phyloP scores from a whole-genome alignment of 2,797 vertebrate species.

The Gymnothorax javanicus region DNA sequence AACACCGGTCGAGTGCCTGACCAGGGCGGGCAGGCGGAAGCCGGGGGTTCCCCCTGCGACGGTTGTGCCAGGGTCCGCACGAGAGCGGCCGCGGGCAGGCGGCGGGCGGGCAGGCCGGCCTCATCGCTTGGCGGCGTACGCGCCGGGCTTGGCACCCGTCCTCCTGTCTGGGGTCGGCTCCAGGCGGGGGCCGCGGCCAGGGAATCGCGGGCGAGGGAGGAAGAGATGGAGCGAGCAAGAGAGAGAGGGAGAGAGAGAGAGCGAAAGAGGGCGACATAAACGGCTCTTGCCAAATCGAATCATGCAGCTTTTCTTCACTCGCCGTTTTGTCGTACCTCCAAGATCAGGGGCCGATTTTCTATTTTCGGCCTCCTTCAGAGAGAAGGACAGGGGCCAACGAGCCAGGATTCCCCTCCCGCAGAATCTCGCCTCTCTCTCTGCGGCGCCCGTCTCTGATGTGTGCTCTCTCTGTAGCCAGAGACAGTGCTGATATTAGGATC shows the following conservation, averaged over 20 bases:
- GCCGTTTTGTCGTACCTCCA: constrained; percentile 80
- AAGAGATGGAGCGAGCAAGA: constrained; percentile 50
- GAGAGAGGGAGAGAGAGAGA: constrained; percentile 31
- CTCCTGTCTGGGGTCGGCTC: constrained; percentile 74
- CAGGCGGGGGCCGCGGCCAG: constrained; percentile 78
- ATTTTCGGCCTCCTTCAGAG: constrained; percentile 77
- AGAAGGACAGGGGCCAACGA: constrained; percentile 26
- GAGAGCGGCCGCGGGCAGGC: background rate
- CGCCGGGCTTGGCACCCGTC: constrained; percentile 84
- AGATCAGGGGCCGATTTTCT: constrained; percentile 82
- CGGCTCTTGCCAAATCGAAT: constrained; percentile 80
- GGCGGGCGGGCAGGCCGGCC: constrained; percentile 45
- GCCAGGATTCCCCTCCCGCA: constrained; percentile 80
- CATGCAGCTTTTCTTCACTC: constrained; percentile 79
- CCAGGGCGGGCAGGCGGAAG: background rate
- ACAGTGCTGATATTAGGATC: constrained; percentile 66
- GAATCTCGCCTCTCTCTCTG: constrained; percentile 75
- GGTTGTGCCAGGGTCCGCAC: constrained; percentile 26
- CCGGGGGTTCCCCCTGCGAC: constrained; percentile 37
- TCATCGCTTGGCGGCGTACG: constrained; percentile 80
- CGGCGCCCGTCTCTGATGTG: constrained; percentile 66
- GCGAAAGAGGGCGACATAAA: constrained; percentile 63
- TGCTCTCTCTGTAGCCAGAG: constrained; percentile 71
- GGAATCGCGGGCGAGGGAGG: constrained; percentile 76
- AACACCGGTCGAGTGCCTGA: constrained; percentile 5